Evolutionary conservation across 2,797 vertebrate species (phyloP).

Genomic region (Echeneis naucrates): DNA sequence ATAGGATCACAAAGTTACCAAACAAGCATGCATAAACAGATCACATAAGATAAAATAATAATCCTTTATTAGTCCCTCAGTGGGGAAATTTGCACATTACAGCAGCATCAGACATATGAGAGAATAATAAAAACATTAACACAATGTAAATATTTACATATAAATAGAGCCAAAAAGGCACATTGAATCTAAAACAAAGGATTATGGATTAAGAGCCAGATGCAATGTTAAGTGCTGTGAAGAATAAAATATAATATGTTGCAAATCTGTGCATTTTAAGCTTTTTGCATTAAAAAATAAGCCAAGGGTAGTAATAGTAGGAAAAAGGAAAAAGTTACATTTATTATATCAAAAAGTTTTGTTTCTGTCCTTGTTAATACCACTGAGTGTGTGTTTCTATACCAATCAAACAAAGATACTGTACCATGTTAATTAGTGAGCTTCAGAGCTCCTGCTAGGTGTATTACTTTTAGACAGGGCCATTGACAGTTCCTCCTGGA

Average conservation of each 20-base stretch:
- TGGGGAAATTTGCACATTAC: too few relatives aligned
- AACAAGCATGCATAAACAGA: slow-evolving; percentile 10
- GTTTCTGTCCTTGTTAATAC: not conserved
- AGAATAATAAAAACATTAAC: too few relatives aligned
- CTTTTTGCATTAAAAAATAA: not conserved
- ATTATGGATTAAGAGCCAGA: slow-evolving; percentile 30
- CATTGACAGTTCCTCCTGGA: not conserved
- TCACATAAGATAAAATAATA: too few relatives aligned
- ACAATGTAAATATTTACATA: slow-evolving; percentile 20
- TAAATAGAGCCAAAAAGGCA: slow-evolving; percentile 30
- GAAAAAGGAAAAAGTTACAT: slow-evolving; percentile 1
- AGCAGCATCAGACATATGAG: too few relatives aligned
- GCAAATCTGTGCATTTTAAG: not conserved
- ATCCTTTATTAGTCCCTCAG: too few relatives aligned
- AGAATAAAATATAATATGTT: slow-evolving; percentile 15
- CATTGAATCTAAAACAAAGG: slow-evolving; percentile 27
- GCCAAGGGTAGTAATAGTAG: too few relatives aligned
- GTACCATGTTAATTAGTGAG: not conserved
- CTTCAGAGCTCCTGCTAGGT: not conserved
- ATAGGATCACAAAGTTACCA: slow-evolving; percentile 5
- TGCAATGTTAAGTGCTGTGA: slow-evolving; percentile 17
- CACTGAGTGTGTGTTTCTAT: not conserved
- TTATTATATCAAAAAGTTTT: not conserved
- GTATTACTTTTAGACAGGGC: not conserved
- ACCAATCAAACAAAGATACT: not conserved